Evolutionary conservation across 2,888 invertebrate genomes (phyloP), one percentile per base, ranked within the genome.

Genomic region (Alentia gelatinosa): DNA sequence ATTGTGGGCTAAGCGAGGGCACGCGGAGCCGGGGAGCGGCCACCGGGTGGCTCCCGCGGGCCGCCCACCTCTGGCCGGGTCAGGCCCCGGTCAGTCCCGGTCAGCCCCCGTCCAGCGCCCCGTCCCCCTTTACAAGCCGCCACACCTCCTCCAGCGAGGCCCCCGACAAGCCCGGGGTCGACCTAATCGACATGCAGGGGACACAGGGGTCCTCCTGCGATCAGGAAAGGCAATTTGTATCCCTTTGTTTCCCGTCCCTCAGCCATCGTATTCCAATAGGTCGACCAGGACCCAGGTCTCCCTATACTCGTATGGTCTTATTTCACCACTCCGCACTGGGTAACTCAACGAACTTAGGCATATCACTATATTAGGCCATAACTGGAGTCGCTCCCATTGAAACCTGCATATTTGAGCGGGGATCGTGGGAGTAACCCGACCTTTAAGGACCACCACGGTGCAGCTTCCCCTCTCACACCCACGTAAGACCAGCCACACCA

Each of bases 141-240:
- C 86, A 47, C 42, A 42, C 86, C 86, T 86, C 42, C 86, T 86
- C 50, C 47, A 26, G 50, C 1, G 5, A 42, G 40, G 42, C 19
- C 37, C 86, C 47, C 86, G 15, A 47, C 47, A 42, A 86, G 47
- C 40, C 47, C 50, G 26, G 39, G 83, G 83, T 83, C 86, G 42
- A 86, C 86, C 86, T 42, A 12, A 86, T 86, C 50, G 86, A 86
- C 86, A 47, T 86, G 42, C 4, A 33, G 86, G 86, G 26, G 19
- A 47, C 42, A 15, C n/a, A 1, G 86, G 33, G 86, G 86, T 86
- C 86, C 30, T 26, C 33, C 4, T 30, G 50, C 86, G 86, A 86
- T 50, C 86, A 86, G 26, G 86, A 47, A 86, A 86, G 86, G 86
- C 86, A 86, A 86, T 86, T 86, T 86, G 86, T 86, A 42, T 47